Percentiles rank a stretch among this genome's conserved stretches.
These are phyloP conservation scores for Sylvilagus floridanus DNA, from an alignment of 2,797 vertebrate genomes.

Conservation along the genomic window DNA sequence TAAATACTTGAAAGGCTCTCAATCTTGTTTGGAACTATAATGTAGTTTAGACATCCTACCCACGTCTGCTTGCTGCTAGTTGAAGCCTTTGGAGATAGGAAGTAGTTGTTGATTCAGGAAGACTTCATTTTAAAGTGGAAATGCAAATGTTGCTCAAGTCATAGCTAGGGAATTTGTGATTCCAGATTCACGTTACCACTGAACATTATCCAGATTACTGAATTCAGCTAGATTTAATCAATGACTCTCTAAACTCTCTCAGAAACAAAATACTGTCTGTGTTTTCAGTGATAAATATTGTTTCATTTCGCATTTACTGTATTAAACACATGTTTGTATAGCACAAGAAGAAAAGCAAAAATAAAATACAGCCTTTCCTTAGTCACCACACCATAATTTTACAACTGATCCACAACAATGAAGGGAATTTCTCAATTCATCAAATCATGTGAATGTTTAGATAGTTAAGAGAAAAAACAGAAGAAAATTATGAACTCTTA, in stretches of 20 bases:
- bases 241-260: neutral
- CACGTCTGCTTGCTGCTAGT: neutral
- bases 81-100: conserved; percentile 1
- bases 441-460: neutral
- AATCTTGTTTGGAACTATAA: neutral
- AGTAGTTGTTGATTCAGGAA: neutral
- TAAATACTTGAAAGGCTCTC: conserved; percentile 32
- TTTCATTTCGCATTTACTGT: neutral
- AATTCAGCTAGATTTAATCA: neutral
- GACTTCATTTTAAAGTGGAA: neutral
- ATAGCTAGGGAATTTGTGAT: neutral
- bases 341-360: neutral
- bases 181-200: neutral
- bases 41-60: neutral
- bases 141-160: neutral
- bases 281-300: neutral
- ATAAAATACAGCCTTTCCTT: neutral
- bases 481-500: neutral
- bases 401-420: neutral
- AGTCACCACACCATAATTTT: neutral
- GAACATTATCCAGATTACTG: neutral
- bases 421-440: neutral
- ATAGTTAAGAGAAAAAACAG: neutral
- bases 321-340: neutral
- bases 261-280: neutral